Conservation (phyloP, 1,140 invertebrate species). For the Spodoptera litura region DNA sequence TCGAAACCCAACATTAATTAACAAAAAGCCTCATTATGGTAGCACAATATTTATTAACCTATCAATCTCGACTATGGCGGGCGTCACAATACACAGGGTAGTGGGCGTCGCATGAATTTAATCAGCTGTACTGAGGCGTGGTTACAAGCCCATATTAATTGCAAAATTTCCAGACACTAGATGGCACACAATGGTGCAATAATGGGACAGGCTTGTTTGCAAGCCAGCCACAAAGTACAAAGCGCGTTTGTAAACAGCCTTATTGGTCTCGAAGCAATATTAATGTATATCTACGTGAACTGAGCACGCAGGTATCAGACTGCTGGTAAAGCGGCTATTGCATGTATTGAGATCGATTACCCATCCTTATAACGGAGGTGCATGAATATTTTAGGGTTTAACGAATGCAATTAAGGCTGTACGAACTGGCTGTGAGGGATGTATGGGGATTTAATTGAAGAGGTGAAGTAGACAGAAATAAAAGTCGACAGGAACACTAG, state of each 20-base stretch:
- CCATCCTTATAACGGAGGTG: constrained; percentile 34
- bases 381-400: constrained; percentile 44
- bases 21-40: background rate
- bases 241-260: constrained; percentile 73
- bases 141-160: constrained; percentile 62
- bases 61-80: constrained; percentile 13
- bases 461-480: background rate
- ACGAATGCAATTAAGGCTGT: constrained; percentile 25
- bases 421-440: background rate
- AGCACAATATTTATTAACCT: background rate
- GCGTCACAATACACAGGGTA: background rate
- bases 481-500: background rate
- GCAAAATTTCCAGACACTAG: constrained; percentile 61
- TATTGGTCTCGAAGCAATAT: constrained; percentile 74
- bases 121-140: constrained; percentile 33
- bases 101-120: constrained; percentile 27
- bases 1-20: background rate
- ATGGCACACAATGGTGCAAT: constrained; percentile 65
- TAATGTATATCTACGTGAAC: constrained; percentile 55
- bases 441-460: background rate
- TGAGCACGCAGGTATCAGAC: constrained; percentile 43
- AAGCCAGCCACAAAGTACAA: constrained; percentile 72
- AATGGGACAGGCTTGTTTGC: constrained; percentile 68
- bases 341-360: constrained; percentile 39
- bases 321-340: constrained; percentile 19